Base-by-base conservation (phyloP, 64 coral and sea anemone genomes). In the Exaiptasia diaphana region DNA sequence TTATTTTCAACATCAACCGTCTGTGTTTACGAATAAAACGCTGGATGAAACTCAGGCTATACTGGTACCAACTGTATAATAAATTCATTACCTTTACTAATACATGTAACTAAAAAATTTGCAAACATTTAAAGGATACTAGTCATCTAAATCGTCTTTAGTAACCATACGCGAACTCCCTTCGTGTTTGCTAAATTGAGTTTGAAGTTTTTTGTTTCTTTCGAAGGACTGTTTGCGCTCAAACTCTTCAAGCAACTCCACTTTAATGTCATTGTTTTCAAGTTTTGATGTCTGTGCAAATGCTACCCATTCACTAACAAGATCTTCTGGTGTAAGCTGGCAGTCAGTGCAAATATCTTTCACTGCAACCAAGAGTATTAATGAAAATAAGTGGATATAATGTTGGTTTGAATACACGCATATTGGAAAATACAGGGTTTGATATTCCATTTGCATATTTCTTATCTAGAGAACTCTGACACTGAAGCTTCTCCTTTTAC, bases 231-330 rank as follows among this genome's bases (percentile, higher is more conserved):
- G 73, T 60, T 89, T 95, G 42, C 86, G 79, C 76, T 89, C 73
- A 55, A 95, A 90, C 7, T 79, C 68, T 26, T 62, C 86, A 9
- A 95, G 41, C 27, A 62, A 21, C 21, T 15, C 74, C 25, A 85
- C 39, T 64, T 72, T 80, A 41, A 74, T 85, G 36, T 95, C 86
- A 15, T 74, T 42, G 42, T 85, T 59, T 0, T 59, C 18, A 17
- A 20, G 11, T 6, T 37, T 43, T 14, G 73, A 46, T 20, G 64
- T 68, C 1, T 73, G 69, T 3, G 67, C 62, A 74, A 90, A 53
- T 4, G 91, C 63, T 27, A 95, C 67, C 91, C 91, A 95, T 62
- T 80, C 86, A n/a, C 76, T 73, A 11, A 88, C 52, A 12, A 95
- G 48, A 30, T 85, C 79, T 11, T 28, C 37, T 10, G 86, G 72